phyloP scores from a whole-genome alignment of 2,113 vertebrate species.

The Amblyornis subalaris region DNA sequence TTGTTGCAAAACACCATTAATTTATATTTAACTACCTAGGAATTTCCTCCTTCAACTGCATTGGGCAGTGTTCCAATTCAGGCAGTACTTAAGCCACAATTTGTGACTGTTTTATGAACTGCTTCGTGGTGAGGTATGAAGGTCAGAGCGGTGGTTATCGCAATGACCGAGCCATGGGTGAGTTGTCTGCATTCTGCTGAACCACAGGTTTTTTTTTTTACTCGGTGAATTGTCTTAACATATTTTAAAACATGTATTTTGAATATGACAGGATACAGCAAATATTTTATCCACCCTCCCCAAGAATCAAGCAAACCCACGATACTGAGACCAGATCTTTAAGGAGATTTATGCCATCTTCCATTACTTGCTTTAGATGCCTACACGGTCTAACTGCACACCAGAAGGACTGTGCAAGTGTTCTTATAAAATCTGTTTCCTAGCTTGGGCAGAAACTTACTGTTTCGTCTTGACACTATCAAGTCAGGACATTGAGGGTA shows the following conservation, averaged over 20 bases:
- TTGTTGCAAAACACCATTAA: constrained; percentile 26
- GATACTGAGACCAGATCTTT: background rate
- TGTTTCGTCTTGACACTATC: background rate
- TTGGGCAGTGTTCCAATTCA: background rate
- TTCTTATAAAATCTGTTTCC: background rate
- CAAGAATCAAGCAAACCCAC: background rate
- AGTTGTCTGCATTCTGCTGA: background rate
- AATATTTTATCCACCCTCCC: background rate
- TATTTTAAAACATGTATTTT: background rate
- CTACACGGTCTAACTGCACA: background rate
- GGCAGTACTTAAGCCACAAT: background rate
- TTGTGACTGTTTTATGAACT: background rate
- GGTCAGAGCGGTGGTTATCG: constrained; percentile 1
- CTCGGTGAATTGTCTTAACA: background rate
- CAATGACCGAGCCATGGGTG: constrained; percentile 10
- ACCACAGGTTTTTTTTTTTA: background rate
- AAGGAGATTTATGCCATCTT: background rate
- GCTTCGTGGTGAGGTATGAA: background rate
- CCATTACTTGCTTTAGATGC: background rate
- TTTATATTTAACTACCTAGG: constrained; percentile 50
- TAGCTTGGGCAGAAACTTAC: background rate
- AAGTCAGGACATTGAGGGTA: background rate
- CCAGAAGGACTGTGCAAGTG: rapidly evolving
- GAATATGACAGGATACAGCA: background rate
- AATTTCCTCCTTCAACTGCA: constrained; percentile 27